phyloP scores from a whole-genome alignment of 2,113 vertebrate species.

The Oreotrochilus melanogaster region DNA sequence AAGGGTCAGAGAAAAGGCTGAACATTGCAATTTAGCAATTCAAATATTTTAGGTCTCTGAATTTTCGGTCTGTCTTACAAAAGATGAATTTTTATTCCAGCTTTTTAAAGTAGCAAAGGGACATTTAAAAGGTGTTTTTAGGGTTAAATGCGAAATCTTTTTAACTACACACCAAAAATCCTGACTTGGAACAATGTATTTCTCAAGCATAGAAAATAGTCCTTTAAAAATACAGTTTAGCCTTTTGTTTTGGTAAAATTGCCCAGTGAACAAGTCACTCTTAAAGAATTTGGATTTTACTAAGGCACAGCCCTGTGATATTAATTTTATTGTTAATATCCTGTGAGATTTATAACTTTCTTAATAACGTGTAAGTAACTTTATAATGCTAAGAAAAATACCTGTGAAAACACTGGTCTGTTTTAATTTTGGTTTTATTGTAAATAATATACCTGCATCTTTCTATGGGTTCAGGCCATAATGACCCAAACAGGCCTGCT shows the following conservation, averaged over 20 bases:
- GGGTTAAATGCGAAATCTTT: background rate
- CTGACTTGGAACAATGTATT: background rate
- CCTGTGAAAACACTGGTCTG: too few relatives aligned
- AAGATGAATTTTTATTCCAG: background rate
- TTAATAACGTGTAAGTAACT: background rate
- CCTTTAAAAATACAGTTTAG: background rate
- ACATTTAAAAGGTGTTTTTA: background rate
- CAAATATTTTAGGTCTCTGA: background rate
- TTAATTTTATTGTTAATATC: background rate
- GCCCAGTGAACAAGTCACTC: background rate
- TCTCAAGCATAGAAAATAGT: background rate
- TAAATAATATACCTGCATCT: background rate
- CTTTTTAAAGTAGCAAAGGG: background rate
- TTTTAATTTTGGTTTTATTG: background rate
- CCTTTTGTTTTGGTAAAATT: background rate
- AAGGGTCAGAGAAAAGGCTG: background rate
- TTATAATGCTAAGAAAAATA: background rate
- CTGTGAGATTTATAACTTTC: background rate
- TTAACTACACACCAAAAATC: background rate
- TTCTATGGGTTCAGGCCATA: background rate
- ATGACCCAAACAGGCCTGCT: background rate
- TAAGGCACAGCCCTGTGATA: background rate
- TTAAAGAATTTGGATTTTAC: background rate
- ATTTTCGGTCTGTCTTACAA: background rate
- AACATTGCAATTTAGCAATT: background rate